These are phyloP conservation scores for Turritopsis rubra DNA, from an alignment of 30 jellyfish, hydroid and myxozoan species.

Conservation along the genomic window DNA sequence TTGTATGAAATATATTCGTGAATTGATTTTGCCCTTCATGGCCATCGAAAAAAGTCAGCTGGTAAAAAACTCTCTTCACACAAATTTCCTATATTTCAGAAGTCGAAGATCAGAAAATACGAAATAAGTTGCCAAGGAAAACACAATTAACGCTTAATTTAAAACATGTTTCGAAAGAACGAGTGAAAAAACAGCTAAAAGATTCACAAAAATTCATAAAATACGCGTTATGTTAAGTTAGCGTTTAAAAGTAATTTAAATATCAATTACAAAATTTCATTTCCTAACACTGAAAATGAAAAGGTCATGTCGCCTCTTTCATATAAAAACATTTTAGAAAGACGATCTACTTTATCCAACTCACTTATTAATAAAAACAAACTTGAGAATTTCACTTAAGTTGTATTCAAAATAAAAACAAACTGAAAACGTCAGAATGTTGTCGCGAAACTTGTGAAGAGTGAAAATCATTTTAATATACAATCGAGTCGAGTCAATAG, in stretches of 20 bases:
- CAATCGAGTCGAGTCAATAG: too few relatives aligned
- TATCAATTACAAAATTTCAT: neutral
- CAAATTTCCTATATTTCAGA: too few relatives aligned
- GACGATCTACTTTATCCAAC: neutral
- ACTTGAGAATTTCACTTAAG: neutral
- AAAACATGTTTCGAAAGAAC: neutral
- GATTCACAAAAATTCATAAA: neutral
- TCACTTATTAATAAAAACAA: neutral
- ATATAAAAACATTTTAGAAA: neutral
- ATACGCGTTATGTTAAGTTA: neutral
- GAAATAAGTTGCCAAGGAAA: neutral
- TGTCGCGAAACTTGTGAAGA: too few relatives aligned
- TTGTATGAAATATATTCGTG: too few relatives aligned
- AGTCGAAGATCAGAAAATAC: too few relatives aligned
- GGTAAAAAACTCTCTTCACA: too few relatives aligned
- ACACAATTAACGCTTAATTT: neutral
- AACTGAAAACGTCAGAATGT: neutral
- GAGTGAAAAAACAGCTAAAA: neutral
- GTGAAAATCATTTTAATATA: neutral
- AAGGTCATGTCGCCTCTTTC: neutral
- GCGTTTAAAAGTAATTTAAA: neutral
- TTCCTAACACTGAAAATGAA: neutral
- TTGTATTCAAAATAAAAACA: neutral
- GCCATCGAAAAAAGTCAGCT: neutral
- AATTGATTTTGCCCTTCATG: too few relatives aligned